Percentiles rank a stretch among this genome's conserved stretches.
These are phyloP conservation scores for Catalaphyllia jardinei DNA, from an alignment of 64 coral and sea anemone genomes.

Conservation along the genomic window DNA sequence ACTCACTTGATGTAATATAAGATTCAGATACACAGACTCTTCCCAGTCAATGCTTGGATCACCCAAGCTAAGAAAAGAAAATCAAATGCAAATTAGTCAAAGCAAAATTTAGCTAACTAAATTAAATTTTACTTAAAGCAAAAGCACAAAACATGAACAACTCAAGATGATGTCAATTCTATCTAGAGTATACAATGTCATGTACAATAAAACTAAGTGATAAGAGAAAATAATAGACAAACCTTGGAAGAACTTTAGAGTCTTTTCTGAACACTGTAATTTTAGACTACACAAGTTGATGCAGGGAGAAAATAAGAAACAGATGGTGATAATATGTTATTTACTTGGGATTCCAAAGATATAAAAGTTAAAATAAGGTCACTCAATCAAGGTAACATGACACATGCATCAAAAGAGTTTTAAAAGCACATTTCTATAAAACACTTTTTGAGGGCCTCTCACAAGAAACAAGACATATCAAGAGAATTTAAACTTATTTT, in stretches of 20 bases:
- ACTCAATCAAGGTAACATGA: too few species aligned
- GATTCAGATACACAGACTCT: constrained; percentile 89
- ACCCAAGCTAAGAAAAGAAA: constrained; percentile 62
- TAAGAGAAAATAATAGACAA: neutral
- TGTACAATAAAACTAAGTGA: neutral
- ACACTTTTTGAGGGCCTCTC: too few species aligned
- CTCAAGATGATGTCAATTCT: neutral
- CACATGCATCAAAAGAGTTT: too few species aligned
- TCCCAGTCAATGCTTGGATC: constrained; percentile 94
- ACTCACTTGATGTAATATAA: constrained; percentile 89
- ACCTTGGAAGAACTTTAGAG: constrained; percentile 86
- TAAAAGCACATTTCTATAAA: too few species aligned
- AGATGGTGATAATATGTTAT: too few species aligned
- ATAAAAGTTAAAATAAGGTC: too few species aligned
- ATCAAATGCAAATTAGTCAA: neutral
- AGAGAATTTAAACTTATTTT: too few species aligned
- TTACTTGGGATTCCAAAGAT: too few species aligned
- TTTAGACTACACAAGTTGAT: constrained; percentile 44
- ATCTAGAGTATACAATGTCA: too few species aligned
- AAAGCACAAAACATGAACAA: neutral
- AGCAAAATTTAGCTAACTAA: neutral
- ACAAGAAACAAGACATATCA: too few species aligned
- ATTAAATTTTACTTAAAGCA: too few species aligned
- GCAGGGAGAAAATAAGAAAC: neutral
- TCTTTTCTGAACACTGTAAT: constrained; percentile 91